These are phyloP conservation scores for Pristiophorus japonicus DNA, from an alignment of 2,113 vertebrate genomes.

Conservation along the genomic window DNA sequence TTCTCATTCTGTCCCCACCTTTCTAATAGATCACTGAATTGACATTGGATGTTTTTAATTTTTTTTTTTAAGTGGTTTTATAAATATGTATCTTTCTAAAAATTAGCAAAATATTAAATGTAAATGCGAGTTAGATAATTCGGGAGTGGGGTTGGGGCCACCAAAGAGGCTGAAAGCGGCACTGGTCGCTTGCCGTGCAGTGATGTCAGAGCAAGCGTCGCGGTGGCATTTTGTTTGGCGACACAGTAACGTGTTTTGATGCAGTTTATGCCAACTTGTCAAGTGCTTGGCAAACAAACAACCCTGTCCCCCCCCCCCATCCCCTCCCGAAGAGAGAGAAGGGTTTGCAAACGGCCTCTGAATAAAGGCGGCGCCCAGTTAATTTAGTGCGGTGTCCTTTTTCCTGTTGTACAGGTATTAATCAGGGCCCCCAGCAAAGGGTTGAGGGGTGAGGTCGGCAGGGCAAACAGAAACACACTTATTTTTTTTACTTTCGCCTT, in stretches of 20 bases:
- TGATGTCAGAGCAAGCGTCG: not conserved
- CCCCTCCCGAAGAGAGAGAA: not conserved
- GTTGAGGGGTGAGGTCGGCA: slow-evolving; percentile 41
- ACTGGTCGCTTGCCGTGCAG: not conserved
- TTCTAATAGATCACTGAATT: not conserved
- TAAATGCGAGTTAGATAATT: not conserved
- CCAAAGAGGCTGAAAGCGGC: not conserved
- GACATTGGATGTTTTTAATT: no score
- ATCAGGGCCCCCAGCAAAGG: slow-evolving; percentile 36
- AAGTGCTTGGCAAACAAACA: not conserved
- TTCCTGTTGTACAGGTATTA: slow-evolving; percentile 39
- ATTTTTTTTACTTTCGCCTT: not conserved
- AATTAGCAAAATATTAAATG: not conserved
- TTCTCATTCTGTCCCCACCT: not conserved
- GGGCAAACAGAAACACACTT: slow-evolving; percentile 41
- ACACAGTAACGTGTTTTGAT: not conserved
- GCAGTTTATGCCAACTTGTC: not conserved
- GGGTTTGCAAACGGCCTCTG: not conserved
- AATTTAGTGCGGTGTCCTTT: slow-evolving; percentile 30
- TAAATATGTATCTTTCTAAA: not conserved
- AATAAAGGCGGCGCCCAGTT: slow-evolving; percentile 13
- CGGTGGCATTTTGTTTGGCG: not conserved
- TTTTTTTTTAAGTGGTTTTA: no score
- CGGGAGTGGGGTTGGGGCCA: not conserved
- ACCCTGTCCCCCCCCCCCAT: not conserved